Percentiles rank a stretch among this genome's conserved stretches.
Conservation (phyloP, 2,797 vertebrate genomes). For the Atherinosoma microstoma region DNA sequence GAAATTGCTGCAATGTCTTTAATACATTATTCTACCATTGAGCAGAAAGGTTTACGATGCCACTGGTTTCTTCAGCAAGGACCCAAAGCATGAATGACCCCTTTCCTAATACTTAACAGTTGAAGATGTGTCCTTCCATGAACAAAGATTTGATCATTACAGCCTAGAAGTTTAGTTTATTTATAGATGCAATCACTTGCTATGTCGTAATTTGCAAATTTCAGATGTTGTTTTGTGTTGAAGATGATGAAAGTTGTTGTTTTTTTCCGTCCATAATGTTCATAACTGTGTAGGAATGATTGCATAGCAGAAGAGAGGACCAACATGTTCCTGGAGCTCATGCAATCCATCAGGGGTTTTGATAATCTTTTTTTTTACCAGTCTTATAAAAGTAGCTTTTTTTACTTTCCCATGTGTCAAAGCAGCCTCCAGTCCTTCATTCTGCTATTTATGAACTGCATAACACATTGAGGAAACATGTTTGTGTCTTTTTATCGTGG, state of each 20-base stretch:
- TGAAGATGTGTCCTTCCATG: too few relatives aligned
- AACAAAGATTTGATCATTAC: too few relatives aligned
- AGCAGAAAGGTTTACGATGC: too few relatives aligned
- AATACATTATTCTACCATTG: too few relatives aligned
- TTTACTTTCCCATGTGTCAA: background rate
- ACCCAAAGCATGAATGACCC: too few relatives aligned
- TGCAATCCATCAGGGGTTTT: background rate
- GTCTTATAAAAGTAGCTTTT: background rate
- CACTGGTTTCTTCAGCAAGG: too few relatives aligned
- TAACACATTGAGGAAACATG: background rate
- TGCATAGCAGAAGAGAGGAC: background rate
- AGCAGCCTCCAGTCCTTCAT: too few relatives aligned
- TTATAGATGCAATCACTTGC: background rate
- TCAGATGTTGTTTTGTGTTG: background rate
- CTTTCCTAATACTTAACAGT: too few relatives aligned
- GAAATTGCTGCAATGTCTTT: too few relatives aligned
- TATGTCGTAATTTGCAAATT: background rate
- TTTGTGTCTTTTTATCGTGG: background rate
- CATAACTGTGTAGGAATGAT: background rate
- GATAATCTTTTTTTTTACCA: background rate
- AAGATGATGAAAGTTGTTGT: background rate
- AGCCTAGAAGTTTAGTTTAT: too few relatives aligned
- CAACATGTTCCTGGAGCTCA: background rate
- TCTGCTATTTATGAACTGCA: background rate
- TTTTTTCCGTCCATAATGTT: background rate